phyloP scores from a whole-genome alignment of 2,797 vertebrate genomes.

The Sebastes steindachneri region DNA sequence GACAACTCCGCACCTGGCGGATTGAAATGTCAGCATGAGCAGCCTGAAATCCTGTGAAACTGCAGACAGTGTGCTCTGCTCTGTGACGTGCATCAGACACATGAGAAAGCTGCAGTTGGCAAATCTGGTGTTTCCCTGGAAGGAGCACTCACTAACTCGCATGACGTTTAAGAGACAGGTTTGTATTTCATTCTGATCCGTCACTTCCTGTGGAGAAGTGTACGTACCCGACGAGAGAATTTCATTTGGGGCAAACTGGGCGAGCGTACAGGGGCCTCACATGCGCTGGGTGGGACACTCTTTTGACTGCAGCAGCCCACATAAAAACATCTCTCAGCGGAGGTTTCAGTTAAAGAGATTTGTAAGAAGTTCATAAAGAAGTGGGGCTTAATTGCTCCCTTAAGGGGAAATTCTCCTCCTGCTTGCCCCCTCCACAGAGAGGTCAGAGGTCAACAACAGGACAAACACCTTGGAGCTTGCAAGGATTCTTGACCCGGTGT shows the following conservation, averaged over 20 bases:
- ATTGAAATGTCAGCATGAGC: constrained; percentile 26
- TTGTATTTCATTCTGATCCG: constrained; percentile 60
- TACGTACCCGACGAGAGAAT: constrained; percentile 53
- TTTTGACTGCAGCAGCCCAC: constrained; percentile 20
- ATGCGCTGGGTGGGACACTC: constrained; percentile 17
- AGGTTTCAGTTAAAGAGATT: constrained; percentile 25
- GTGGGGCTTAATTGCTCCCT: constrained; percentile 21
- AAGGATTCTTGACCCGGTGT: constrained; percentile 13
- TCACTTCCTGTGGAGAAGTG: constrained; percentile 68
- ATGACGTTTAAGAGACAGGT: constrained; percentile 51
- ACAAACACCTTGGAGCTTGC: constrained; percentile 31
- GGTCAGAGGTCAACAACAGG: constrained; percentile 43
- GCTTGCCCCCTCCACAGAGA: neutral
- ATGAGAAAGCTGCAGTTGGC: constrained; percentile 11
- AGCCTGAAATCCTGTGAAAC: constrained; percentile 12
- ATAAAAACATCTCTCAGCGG: constrained; percentile 34
- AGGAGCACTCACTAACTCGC: constrained; percentile 24
- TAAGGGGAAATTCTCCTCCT: neutral
- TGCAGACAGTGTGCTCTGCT: neutral
- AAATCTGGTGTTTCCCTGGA: constrained; percentile 29
- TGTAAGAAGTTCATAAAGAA: constrained; percentile 36
- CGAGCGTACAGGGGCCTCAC: constrained; percentile 1
- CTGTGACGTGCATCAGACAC: constrained; percentile 4
- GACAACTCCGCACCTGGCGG: constrained; percentile 21
- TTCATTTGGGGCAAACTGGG: constrained; percentile 30